These are phyloP conservation scores for Meloidogyne chitwoodi DNA, from an alignment of 1,140 invertebrate genomes.

Conservation along the genomic window DNA sequence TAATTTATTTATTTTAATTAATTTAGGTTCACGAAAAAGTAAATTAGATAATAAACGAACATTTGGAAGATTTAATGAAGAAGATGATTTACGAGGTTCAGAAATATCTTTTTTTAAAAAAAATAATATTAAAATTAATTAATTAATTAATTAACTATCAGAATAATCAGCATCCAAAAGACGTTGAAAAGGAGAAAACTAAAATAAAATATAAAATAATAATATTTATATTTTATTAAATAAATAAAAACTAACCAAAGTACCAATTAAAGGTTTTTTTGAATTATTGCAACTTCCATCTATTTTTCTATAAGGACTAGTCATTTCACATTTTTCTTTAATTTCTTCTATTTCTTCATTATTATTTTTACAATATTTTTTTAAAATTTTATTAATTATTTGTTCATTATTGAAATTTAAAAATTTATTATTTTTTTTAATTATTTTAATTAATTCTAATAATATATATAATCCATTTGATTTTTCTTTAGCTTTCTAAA, in stretches of 20 bases:
- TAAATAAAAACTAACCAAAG: not conserved
- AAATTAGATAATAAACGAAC: conserved; percentile 43
- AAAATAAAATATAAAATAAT: too few species aligned
- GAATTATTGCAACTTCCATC: conserved; percentile 47
- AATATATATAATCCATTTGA: not conserved
- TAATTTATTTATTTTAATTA: not conserved
- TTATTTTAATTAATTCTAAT: not conserved
- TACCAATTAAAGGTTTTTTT: conserved; percentile 26
- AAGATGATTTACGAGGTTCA: conserved; percentile 34
- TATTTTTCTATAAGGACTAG: conserved; percentile 24
- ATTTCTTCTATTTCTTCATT: conserved; percentile 1
- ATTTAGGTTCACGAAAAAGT: conserved; percentile 39
- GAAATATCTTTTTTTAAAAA: conserved; percentile 37
- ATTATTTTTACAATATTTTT: not conserved
- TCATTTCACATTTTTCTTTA: conserved; percentile 16
- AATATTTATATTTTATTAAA: not conserved
- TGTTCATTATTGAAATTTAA: not conserved
- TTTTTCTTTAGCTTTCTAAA: not conserved
- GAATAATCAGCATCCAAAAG: conserved; percentile 35
- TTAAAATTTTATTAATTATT: not conserved
- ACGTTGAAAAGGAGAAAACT: conserved; percentile 31
- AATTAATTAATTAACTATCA: conserved; percentile 28
- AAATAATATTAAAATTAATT: conserved; percentile 18
- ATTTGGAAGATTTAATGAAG: conserved; percentile 33
- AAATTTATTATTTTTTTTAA: not conserved